Evolutionary conservation across 2,888 invertebrate species (phyloP), one percentile per base, ranked within the genome.

Genomic region (Oscheius onirici): DNA sequence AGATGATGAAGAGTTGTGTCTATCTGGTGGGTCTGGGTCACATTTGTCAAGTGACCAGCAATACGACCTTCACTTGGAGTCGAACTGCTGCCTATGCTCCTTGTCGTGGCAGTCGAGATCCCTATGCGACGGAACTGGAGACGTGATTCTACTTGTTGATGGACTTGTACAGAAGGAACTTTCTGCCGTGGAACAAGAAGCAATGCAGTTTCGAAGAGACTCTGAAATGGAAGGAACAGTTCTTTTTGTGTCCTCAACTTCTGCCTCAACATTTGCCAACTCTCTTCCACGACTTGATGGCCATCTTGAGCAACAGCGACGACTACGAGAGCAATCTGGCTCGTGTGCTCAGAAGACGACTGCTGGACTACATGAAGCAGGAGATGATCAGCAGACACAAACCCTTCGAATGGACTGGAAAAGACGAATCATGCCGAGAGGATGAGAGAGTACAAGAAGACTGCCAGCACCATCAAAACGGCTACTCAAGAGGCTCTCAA

Each of bases 1-100:
- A 40, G 13, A 34, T 40, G 26, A 22, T 22, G 34, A 28, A 34
- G 40, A 34, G 57, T 8, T 34, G 40, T n/a, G 17, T 34, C 15
- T 57, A 57, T 28, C 34, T 57, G n/a, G 57, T 57, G 34, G 57
- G 57, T 6, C n/a, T 57, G 17, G 57, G 57, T 17, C 57, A 57
- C 34, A 57, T 57, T 17, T 15, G 6, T 15, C 11, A 34, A 17
- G 28, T 28, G 11, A 34, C 28, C 3, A 28, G 11, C 13, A 28
- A 24, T 15, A 11, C 28, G 17, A 57, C 28, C 11, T 57, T 57
- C 40, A 40, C 40, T 3, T 57, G 57, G 57, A 34, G 15, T 40
- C 28, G n/a, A n/a, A 17, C 20, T 13, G n/a, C 57, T 11, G 57
- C 34, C n/a, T 34, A 57, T 28, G 57, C 57, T 3, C 57, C 57